A percentile compares a stretch with the other conserved stretches of the same genome.
Evolutionary conservation across 2,888 invertebrate genomes (phyloP).

Genomic region (Tipula unca): DNA sequence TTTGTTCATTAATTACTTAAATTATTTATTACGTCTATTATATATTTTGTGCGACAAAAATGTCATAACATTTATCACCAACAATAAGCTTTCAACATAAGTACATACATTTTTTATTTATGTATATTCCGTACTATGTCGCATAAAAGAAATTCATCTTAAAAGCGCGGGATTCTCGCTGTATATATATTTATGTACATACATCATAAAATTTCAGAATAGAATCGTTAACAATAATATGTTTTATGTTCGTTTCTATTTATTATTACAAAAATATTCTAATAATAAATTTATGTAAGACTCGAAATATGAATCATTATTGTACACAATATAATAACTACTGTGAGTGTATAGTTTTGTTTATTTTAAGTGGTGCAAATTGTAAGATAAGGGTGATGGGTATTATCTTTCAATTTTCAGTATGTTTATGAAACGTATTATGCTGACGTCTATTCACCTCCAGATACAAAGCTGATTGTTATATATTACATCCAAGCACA

Average conservation of each 20-base stretch:
- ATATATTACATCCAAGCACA: not conserved
- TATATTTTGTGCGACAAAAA: not conserved
- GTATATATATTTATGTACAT: not conserved
- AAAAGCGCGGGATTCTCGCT: not conserved
- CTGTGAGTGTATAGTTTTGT: not conserved
- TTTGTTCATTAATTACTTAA: not conserved
- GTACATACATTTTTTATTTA: not conserved
- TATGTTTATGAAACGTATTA: not conserved
- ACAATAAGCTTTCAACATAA: not conserved
- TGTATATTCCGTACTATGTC: not conserved
- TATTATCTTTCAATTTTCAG: constrained; percentile 14
- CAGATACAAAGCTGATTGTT: not conserved
- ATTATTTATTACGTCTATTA: not conserved
- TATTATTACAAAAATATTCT: not conserved
- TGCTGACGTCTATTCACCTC: not conserved
- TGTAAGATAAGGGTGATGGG: not conserved
- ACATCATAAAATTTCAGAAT: not conserved
- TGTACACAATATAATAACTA: too few relatives aligned
- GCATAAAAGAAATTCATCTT: not conserved
- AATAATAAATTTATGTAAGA: not conserved
- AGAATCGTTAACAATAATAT: not conserved
- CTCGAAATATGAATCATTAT: not conserved
- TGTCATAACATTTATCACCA: constrained; percentile 8
- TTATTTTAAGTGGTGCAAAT: not conserved
- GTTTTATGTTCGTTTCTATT: not conserved